phyloP scores from a whole-genome alignment of 2,113 vertebrate genomes.

The Lepisosteus oculatus region DNA sequence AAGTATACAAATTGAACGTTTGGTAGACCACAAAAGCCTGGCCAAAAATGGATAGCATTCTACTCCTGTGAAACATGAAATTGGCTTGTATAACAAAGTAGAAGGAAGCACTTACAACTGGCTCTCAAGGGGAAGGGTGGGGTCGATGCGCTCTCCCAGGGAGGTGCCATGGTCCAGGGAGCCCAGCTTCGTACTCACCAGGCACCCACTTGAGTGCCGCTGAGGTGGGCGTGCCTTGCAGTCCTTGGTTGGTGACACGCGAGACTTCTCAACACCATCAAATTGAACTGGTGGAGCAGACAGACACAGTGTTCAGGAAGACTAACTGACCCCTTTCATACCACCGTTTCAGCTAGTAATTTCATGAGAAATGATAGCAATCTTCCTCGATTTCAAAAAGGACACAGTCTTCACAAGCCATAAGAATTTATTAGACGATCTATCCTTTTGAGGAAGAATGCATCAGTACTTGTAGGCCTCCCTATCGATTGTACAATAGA shows the following conservation, averaged over 20 bases:
- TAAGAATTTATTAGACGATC: too few species aligned
- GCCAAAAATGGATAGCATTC: not conserved
- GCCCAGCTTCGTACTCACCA: constrained; percentile 79
- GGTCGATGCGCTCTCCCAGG: constrained; percentile 86
- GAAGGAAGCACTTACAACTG: constrained; percentile 84
- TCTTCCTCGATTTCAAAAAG: too few species aligned
- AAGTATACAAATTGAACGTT: too few species aligned
- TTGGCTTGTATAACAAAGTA: not conserved
- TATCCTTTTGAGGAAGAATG: too few species aligned
- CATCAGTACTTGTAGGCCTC: too few species aligned
- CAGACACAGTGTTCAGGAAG: not conserved
- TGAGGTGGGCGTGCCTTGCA: constrained; percentile 77
- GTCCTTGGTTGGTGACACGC: constrained; percentile 81
- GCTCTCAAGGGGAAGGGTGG: constrained; percentile 85
- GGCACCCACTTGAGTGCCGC: constrained; percentile 75
- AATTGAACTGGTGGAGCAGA: constrained; percentile 76
- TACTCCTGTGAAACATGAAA: not conserved
- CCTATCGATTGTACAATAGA: too few species aligned
- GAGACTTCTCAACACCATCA: constrained; percentile 77
- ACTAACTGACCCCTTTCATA: not conserved
- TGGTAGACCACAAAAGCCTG: too few species aligned
- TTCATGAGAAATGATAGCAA: too few species aligned
- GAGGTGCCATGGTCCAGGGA: constrained; percentile 72
- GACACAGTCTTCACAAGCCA: too few species aligned
- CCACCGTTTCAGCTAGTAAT: not conserved